These are phyloP conservation scores for Carduelis carduelis DNA, from an alignment of 2,797 vertebrate species.

Conservation along the genomic window DNA sequence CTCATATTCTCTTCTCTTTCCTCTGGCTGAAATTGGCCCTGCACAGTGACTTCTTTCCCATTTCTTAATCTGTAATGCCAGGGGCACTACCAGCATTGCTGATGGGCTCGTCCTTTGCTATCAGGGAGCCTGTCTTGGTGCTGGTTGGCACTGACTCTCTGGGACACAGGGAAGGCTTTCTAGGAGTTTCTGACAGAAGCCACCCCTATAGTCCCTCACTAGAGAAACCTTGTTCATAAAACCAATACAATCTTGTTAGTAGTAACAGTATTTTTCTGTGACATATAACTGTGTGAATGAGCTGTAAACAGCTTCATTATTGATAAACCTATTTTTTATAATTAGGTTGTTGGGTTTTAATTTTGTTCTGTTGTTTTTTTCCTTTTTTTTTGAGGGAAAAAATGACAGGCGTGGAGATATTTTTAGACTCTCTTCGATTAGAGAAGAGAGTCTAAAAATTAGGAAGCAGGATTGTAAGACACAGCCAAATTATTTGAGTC, in stretches of 20 bases:
- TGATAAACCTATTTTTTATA: not conserved
- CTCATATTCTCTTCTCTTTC: not conserved
- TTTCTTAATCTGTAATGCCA: not conserved
- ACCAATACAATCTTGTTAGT: not conserved
- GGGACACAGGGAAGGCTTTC: not conserved
- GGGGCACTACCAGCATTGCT: not conserved
- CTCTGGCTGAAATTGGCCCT: not conserved
- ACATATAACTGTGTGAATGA: not conserved
- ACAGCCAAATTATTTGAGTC: not conserved
- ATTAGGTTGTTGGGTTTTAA: rapidly evolving
- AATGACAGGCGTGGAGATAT: not conserved
- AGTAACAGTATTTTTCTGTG: not conserved
- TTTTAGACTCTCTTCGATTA: not conserved
- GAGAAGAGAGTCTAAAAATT: too few species aligned
- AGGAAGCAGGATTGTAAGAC: not conserved
- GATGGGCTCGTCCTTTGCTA: rapidly evolving
- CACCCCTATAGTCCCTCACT: not conserved
- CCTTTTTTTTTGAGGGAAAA: not conserved
- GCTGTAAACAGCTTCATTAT: not conserved
- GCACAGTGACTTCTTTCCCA: not conserved
- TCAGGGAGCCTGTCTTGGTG: too few species aligned
- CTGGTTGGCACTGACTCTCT: not conserved
- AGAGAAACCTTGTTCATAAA: not conserved
- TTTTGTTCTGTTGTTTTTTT: not conserved
- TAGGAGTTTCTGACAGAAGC: not conserved